Percentiles rank a stretch among this genome's conserved stretches.
Conservation (phyloP, 2,888 invertebrate species). For the Synergus laeviventris region DNA sequence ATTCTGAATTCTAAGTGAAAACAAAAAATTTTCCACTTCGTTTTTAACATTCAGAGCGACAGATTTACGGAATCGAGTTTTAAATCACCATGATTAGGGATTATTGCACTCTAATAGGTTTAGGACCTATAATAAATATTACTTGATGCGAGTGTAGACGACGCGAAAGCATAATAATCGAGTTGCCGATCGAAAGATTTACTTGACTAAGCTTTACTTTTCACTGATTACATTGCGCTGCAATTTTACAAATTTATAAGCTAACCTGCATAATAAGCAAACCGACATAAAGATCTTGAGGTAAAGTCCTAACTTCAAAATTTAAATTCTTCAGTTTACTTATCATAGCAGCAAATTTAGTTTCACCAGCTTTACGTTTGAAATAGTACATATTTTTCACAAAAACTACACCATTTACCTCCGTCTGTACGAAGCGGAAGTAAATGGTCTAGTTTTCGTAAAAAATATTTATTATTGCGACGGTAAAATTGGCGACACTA, state of each 20-base stretch:
- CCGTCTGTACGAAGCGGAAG: too few relatives aligned
- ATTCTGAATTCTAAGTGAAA: background rate
- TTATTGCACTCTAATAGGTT: conserved; percentile 25
- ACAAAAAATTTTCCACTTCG: background rate
- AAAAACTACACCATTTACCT: too few relatives aligned
- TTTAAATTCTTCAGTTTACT: too few relatives aligned
- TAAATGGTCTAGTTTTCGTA: too few relatives aligned
- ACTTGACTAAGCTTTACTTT: background rate
- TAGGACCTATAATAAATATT: background rate
- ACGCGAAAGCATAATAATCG: conserved; percentile 23
- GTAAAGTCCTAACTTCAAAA: too few relatives aligned
- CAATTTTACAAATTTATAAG: conserved; percentile 26
- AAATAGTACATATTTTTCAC: too few relatives aligned
- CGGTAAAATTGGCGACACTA: too few relatives aligned
- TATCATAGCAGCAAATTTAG: too few relatives aligned
- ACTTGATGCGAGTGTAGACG: background rate
- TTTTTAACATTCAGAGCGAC: background rate
- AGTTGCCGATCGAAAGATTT: conserved; percentile 1
- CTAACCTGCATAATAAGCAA: background rate
- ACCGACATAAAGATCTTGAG: too few relatives aligned
- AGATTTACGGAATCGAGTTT: conserved; percentile 8
- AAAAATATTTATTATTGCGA: too few relatives aligned
- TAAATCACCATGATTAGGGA: background rate
- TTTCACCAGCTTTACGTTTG: too few relatives aligned
- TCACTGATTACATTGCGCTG: background rate